Base-by-base conservation (phyloP, 2,888 invertebrate species). In the Autographa gamma region DNA sequence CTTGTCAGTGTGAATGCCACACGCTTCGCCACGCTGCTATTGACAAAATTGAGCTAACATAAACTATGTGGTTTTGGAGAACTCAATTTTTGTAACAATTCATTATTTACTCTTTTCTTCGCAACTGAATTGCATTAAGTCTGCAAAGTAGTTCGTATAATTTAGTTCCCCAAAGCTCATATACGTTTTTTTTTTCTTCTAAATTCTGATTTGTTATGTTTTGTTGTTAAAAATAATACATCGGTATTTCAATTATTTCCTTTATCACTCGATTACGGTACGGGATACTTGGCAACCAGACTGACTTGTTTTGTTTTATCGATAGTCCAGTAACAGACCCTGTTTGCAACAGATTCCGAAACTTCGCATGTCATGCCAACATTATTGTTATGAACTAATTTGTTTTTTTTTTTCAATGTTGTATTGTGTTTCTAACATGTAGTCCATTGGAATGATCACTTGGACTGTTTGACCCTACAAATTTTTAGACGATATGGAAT, bases 321-420 rank as follows among this genome's bases (percentile, higher is more conserved):
- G 5, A 74, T 61, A 76, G 38, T 34, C 64, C 52, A 71, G 73
- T 74, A 79, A 79, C 66, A 41, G 25, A 76, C 82, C 82, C 59
- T 58, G 54, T 74, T 73, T 83, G 82, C 81, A 79, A 73, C 77
- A 82, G 76, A 85, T 74, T 84, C 76, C 66, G 70, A 66, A 61
- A 77, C 67, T 81, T 79, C 82, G 94, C 94, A 93, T 94, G 94
- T 92, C 93, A 93, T 93, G 94, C 93, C 93, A 92, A 85, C 79
- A 86, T 83, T 80, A 73, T 85, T 69, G 80, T 86, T 80, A 81
- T 83, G 80, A 77, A 88, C 88, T 89, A 86, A 88, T 87, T 77
- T 83, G 84, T 82, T 84, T 86, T 38, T 79, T 77, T 71, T 83
- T 85, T 85, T 86, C 90, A 88, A 90, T 88, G 86, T 88, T 84